Base-by-base conservation (phyloP, 2,113 vertebrate genomes). In the Nerophis lumbriciformis region DNA sequence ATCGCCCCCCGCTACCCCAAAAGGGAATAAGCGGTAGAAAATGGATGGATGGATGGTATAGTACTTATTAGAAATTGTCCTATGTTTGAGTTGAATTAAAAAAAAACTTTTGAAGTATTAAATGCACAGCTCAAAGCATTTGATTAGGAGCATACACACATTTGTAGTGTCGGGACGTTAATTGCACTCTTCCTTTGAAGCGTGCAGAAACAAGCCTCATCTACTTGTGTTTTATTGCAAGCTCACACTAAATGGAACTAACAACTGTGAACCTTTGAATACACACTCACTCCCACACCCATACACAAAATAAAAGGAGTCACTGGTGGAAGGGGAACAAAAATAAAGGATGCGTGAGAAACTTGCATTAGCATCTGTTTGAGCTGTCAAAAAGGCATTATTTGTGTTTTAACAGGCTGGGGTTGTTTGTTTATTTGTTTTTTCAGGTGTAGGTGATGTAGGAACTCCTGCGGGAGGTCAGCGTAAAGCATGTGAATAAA, bases 371-470 rank as follows among this genome's bases (percentile, higher is more conserved):
- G 6, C 52, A 53, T 36, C 28, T 36, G 52, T 36, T 53, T 53
- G 52, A 36, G 52, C 52, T 36, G 52, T 53, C 12, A 1, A 53
- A 36, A 35, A 36, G 7, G 28, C 52, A 53, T 11, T 45, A 59
- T 59, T 45, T 44, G 38, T 47, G 39, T 47, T 59, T 59, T 19
- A 9, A 21, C 56, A 59, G 56, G 42, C 42, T 44, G 3, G 36
- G 54, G 21, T 19, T 53, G 51, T 53, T 57, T 44, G 55, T 57
- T 59, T 45, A 59, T 44, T 59, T 59, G 56, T 44, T 58, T 39
- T 21, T 44, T 59, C 56, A 47, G 42, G 56, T 59, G 56, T 13
- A 47, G 7, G n/a, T 13, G 42, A 5, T 9, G 16, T 6, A 14
- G 12, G 52, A 53, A 36, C 12, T 53, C 28, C 35, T 53, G 52